These are phyloP conservation scores for Galeopsomyia nigrocyanea DNA, from an alignment of 2,888 invertebrate species.

Conservation along the genomic window DNA sequence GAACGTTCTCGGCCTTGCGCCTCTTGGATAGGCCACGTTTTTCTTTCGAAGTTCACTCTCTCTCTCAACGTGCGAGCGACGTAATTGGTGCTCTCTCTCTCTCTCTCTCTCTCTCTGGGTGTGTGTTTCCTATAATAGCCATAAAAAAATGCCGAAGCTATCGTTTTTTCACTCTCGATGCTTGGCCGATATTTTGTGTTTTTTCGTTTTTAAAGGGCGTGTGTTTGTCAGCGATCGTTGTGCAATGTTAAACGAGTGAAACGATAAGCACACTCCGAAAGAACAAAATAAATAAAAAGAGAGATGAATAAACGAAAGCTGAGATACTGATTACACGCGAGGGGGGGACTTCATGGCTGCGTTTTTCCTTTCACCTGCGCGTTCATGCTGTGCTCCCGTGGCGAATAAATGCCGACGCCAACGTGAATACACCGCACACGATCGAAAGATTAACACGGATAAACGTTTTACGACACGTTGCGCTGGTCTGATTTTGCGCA, in stretches of 20 bases:
- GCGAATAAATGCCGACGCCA: too few relatives aligned
- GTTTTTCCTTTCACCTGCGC: conserved; percentile 14
- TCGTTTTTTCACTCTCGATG: not conserved
- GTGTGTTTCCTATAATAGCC: not conserved
- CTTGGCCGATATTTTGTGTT: not conserved
- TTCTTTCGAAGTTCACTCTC: too few relatives aligned
- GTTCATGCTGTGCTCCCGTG: too few relatives aligned
- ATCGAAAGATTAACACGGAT: too few relatives aligned
- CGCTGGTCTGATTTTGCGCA: too few relatives aligned
- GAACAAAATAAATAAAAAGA: too few relatives aligned
- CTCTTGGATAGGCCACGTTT: too few relatives aligned
- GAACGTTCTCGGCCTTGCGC: too few relatives aligned
- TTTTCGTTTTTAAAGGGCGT: too few relatives aligned
- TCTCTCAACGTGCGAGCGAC: too few relatives aligned
- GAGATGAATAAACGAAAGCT: not conserved
- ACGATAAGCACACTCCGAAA: not conserved
- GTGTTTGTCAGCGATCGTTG: not conserved
- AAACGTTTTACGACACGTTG: too few relatives aligned
- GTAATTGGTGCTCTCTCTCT: not conserved
- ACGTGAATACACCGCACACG: too few relatives aligned
- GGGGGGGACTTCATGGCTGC: not conserved
- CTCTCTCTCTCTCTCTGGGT: not conserved
- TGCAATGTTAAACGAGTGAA: not conserved
- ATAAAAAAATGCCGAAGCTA: not conserved
- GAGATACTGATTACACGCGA: not conserved